Percentiles rank a stretch among this genome's conserved stretches.
Evolutionary conservation across 1,140 invertebrate species (phyloP).

Genomic region (Hycleus phaleratus): DNA sequence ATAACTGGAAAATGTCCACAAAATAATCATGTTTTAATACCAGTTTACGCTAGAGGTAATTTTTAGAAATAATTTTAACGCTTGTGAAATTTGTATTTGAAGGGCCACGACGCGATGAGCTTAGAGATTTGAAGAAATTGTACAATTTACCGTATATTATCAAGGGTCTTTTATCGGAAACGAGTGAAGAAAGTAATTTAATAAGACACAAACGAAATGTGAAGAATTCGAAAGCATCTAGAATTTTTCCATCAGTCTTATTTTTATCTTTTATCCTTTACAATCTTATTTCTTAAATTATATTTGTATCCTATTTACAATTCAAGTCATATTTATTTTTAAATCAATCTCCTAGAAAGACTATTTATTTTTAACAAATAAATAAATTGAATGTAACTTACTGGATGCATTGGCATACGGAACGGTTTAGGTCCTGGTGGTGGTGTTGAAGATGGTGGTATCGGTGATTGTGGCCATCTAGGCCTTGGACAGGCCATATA

Average conservation of each 20-base stretch:
- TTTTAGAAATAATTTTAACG: neutral
- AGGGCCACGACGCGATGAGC: neutral
- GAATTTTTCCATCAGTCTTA: no score
- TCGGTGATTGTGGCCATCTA: slow-evolving; percentile 51
- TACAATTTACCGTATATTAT: slow-evolving; percentile 2
- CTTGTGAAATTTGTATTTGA: neutral
- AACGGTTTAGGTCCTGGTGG: slow-evolving; percentile 42
- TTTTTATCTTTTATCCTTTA: no score
- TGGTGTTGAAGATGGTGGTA: slow-evolving; percentile 40
- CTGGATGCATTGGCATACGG: slow-evolving; percentile 39
- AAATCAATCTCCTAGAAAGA: no score
- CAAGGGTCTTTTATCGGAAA: neutral
- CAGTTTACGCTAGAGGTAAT: slow-evolving; percentile 4
- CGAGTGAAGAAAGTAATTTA: neutral
- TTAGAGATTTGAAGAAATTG: neutral
- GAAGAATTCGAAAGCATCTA: neutral
- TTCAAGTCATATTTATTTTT: neutral
- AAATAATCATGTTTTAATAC: neutral
- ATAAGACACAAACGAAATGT: no score
- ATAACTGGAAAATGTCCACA: slow-evolving; percentile 24
- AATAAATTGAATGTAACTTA: slow-evolving; percentile 29
- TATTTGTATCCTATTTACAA: neutral
- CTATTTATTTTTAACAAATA: no score
- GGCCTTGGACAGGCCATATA: slow-evolving; percentile 52
- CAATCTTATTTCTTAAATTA: neutral